Evolutionary conservation across 2,888 invertebrate species (phyloP).

Genomic region (Drosophila tripunctata): DNA sequence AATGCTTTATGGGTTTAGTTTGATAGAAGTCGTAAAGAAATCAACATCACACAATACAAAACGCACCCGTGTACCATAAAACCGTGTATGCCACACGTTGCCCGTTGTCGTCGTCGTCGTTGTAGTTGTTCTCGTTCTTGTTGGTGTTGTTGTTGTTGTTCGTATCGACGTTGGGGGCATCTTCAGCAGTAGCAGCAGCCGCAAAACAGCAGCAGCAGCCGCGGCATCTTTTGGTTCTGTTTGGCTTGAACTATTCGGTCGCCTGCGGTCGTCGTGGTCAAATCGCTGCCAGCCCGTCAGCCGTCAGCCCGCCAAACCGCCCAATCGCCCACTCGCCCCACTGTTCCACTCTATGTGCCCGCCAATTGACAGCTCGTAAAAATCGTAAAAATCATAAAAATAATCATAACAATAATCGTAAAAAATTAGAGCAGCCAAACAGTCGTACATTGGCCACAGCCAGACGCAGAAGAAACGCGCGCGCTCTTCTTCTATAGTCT

Average conservation of each 20-base stretch:
- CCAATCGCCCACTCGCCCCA: slow-evolving; percentile 43
- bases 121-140: slow-evolving; percentile 3
- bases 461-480: slow-evolving; percentile 50
- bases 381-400: slow-evolving; percentile 81
- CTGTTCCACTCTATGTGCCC: slow-evolving; percentile 19
- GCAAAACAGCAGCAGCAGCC: slow-evolving; percentile 33
- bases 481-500: slow-evolving; percentile 11
- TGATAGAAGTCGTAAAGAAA: slow-evolving; percentile 85
- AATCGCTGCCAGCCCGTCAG: no score
- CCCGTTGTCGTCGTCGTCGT: slow-evolving; percentile 33
- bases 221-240: slow-evolving; percentile 49
- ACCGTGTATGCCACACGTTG: slow-evolving; percentile 60
- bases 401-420: slow-evolving; percentile 84
- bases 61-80: slow-evolving; percentile 64
- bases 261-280: slow-evolving; percentile 72
- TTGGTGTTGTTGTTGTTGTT: slow-evolving; percentile 18
- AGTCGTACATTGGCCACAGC: slow-evolving; percentile 67
- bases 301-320: no score
- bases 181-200: slow-evolving; percentile 49
- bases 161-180: slow-evolving; percentile 43
- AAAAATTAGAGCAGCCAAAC: slow-evolving; percentile 70
- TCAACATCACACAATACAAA: slow-evolving; percentile 84
- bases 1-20: slow-evolving; percentile 85
- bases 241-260: slow-evolving; percentile 63
- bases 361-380: slow-evolving; percentile 81